These are phyloP conservation scores for Nixonia krombeini DNA, from an alignment of 1,140 invertebrate species.

Conservation along the genomic window DNA sequence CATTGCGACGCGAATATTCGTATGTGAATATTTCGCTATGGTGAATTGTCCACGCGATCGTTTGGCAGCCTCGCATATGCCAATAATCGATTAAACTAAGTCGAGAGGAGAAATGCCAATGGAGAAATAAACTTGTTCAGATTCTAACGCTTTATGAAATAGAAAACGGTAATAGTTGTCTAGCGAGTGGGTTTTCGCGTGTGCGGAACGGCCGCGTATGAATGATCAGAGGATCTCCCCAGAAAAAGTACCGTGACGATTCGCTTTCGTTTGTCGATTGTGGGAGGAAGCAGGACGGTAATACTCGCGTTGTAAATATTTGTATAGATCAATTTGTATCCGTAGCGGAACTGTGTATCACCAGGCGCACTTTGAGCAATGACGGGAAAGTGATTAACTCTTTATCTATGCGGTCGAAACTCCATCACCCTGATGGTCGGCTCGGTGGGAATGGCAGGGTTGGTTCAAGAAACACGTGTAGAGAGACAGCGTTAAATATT, in stretches of 20 bases:
- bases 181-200: slow-evolving; percentile 15
- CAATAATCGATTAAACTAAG: too few relatives aligned
- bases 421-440: too few relatives aligned
- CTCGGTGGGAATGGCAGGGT: too few relatives aligned
- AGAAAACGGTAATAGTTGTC: slow-evolving; percentile 3
- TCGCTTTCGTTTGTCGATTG: neutral
- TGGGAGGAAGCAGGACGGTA: neutral
- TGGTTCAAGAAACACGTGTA: too few relatives aligned
- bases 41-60: too few relatives aligned
- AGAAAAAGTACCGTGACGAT: neutral
- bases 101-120: neutral
- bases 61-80: too few relatives aligned
- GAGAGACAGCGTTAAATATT: too few relatives aligned
- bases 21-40: too few relatives aligned
- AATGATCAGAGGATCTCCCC: too few relatives aligned
- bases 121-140: slow-evolving; percentile 15
- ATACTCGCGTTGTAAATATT: slow-evolving; percentile 64
- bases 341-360: slow-evolving; percentile 32
- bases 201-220: slow-evolving; percentile 13
- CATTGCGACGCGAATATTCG: too few relatives aligned
- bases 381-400: too few relatives aligned
- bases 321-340: slow-evolving; percentile 65
- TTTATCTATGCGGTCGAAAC: too few relatives aligned
- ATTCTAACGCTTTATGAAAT: slow-evolving; percentile 33
- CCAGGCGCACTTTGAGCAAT: slow-evolving; percentile 19